A percentile compares a stretch with the other conserved stretches of the same genome.
Evolutionary conservation across 2,888 invertebrate species (phyloP).

Genomic region (Chrysina gloriosa): DNA sequence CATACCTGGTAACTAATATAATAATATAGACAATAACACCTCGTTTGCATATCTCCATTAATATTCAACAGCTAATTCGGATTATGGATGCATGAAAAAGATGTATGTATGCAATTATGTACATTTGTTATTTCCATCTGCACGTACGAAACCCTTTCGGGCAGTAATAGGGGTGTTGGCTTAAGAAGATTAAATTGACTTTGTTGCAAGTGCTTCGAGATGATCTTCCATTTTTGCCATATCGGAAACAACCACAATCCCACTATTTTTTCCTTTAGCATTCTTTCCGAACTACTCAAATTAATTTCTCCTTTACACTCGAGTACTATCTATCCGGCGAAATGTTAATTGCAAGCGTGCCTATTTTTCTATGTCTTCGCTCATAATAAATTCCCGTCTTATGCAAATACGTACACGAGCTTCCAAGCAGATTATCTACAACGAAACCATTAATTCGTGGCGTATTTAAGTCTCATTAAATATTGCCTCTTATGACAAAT

Average conservation of each 20-base stretch:
- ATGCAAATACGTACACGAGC: neutral
- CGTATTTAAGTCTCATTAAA: neutral
- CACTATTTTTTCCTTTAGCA: no score
- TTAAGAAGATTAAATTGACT: no score
- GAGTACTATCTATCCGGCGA: no score
- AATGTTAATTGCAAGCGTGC: no score
- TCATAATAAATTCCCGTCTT: neutral
- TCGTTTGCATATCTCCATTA: neutral
- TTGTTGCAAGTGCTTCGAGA: no score
- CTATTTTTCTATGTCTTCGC: neutral
- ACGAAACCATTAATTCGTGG: neutral
- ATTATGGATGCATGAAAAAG: neutral
- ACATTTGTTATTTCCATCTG: no score
- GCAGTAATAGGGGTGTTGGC: no score
- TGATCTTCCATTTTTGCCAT: no score
- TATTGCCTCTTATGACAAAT: neutral
- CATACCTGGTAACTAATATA: neutral
- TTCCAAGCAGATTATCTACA: neutral
- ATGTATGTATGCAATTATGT: neutral
- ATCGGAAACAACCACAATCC: no score
- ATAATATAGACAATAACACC: constrained; percentile 1
- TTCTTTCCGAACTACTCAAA: no score
- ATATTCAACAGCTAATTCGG: constrained; percentile 1
- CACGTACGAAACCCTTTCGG: no score
- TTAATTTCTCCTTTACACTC: no score